phyloP scores from a whole-genome alignment of 2,113 vertebrate genomes.

The Pyrgilauda ruficollis region DNA sequence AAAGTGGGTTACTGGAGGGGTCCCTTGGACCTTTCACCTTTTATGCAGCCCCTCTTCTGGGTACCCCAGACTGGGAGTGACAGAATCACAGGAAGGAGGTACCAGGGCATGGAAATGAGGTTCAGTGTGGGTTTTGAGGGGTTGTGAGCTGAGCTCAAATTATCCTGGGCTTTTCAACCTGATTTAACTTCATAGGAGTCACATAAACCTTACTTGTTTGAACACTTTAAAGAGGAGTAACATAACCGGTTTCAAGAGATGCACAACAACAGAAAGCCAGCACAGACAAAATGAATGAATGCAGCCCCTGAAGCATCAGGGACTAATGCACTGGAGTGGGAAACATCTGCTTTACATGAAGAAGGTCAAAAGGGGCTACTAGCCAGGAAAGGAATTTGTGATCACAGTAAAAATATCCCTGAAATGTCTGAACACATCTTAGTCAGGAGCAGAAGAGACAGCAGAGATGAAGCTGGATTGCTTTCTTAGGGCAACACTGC shows the following conservation, averaged over 20 bases:
- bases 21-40: neutral
- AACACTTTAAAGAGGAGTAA: neutral
- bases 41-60: neutral
- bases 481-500: neutral
- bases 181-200: neutral
- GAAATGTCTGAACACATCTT: neutral
- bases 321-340: neutral
- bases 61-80: neutral
- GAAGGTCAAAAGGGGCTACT: neutral
- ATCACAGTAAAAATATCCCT: neutral
- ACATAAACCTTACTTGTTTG: neutral
- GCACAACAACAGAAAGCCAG: neutral
- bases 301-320: neutral
- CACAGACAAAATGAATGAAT: neutral
- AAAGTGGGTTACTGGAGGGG: neutral
- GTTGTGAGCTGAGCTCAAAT: neutral
- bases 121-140: neutral
- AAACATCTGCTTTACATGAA: neutral
- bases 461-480: neutral
- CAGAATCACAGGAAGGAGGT: neutral
- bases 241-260: neutral
- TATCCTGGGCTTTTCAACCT: neutral
- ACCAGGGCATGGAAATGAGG: neutral
- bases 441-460: neutral
- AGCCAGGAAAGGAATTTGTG: neutral